Conservation (phyloP, 1,140 invertebrate species). For the Brachionus rotundiformis region DNA sequence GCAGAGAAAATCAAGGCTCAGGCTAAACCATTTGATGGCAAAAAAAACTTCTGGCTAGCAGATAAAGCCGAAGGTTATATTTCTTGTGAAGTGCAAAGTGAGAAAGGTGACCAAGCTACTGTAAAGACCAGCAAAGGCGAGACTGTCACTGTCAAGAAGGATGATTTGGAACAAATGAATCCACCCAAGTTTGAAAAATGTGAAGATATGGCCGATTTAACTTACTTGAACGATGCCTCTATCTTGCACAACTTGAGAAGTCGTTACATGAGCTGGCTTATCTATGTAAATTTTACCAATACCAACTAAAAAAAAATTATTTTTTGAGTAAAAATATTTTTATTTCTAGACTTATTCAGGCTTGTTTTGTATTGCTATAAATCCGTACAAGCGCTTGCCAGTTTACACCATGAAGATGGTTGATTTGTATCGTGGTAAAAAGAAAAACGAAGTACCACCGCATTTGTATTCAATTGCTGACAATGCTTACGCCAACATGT, state of each 20-base stretch:
- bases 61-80: conserved; percentile 95
- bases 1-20: conserved; percentile 64
- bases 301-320: no score
- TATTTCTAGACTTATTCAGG: conserved; percentile 90
- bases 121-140: conserved; percentile 69
- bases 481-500: conserved; percentile 99
- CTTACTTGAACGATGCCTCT: conserved; percentile 98
- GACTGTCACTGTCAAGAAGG: conserved; percentile 85
- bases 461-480: conserved; percentile 99
- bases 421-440: conserved; percentile 95
- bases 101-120: conserved; percentile 94
- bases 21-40: conserved; percentile 96
- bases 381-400: conserved; percentile 98
- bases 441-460: conserved; percentile 98
- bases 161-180: conserved; percentile 94
- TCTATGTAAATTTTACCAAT: conserved; percentile 99
- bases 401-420: conserved; percentile 95
- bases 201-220: conserved; percentile 99
- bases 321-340: no score
- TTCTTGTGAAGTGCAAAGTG: conserved; percentile 93
- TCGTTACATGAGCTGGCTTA: conserved; percentile 93
- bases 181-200: conserved; percentile 99
- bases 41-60: conserved; percentile 98
- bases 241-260: conserved; percentile 97
- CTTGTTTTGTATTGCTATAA: conserved; percentile 99